A percentile compares a stretch with the other conserved stretches of the same genome.
Evolutionary conservation across 2,888 invertebrate genomes (phyloP).

Genomic region (Rosalia funebris): DNA sequence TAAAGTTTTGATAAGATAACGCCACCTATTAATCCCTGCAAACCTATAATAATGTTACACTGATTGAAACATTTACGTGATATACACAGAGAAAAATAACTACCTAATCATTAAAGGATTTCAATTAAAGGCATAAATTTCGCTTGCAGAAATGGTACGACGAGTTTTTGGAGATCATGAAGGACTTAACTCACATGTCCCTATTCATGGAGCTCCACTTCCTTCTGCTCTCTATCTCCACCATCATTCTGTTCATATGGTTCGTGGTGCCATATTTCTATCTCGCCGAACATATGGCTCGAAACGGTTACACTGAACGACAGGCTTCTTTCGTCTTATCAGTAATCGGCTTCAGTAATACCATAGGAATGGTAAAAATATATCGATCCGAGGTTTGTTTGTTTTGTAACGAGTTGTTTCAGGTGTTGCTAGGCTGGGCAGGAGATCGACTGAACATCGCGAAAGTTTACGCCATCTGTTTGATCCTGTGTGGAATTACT

Average conservation of each 20-base stretch:
- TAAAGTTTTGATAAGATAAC: too few species aligned
- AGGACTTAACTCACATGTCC: conserved; percentile 82
- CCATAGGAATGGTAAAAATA: conserved; percentile 84
- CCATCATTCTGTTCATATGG: conserved; percentile 90
- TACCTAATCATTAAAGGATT: too few species aligned
- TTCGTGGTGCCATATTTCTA: conserved; percentile 96
- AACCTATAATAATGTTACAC: too few species aligned
- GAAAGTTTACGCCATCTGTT: conserved; percentile 82
- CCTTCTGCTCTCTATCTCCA: conserved; percentile 83
- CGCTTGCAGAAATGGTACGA: conserved; percentile 77
- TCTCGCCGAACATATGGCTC: conserved; percentile 84
- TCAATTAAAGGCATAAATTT: too few species aligned
- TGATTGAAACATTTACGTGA: too few species aligned
- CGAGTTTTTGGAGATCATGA: conserved; percentile 72
- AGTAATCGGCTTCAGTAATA: conserved; percentile 88
- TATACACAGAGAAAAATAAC: too few species aligned
- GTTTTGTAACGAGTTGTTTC: too few species aligned
- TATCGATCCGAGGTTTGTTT: not conserved
- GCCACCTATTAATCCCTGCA: too few species aligned
- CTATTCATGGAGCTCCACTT: conserved; percentile 82
- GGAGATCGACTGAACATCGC: conserved; percentile 88
- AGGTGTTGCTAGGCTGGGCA: conserved; percentile 87
- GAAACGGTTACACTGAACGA: conserved; percentile 73
- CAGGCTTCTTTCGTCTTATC: conserved; percentile 84
- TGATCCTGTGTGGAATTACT: conserved; percentile 73